These are phyloP conservation scores for Xylota segnis DNA, from an alignment of 2,888 invertebrate genomes.

Conservation along the genomic window DNA sequence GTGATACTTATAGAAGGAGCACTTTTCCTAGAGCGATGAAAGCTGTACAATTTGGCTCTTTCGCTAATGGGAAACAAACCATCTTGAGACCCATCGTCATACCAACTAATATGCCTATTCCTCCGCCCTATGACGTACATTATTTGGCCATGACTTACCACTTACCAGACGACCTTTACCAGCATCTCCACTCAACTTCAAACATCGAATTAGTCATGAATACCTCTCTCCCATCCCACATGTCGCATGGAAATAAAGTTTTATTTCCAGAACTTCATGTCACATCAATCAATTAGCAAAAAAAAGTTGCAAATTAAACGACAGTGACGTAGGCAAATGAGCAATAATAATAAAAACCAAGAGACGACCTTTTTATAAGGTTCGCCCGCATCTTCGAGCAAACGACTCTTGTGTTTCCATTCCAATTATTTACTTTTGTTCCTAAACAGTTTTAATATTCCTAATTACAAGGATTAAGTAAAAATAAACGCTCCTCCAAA, in stretches of 20 bases:
- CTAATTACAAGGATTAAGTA: constrained; percentile 24
- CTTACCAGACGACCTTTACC: background rate
- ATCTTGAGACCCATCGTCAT: too few species aligned
- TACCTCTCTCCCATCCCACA: background rate
- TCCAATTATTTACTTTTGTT: background rate
- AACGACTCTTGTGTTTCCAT: background rate
- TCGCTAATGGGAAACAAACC: too few species aligned
- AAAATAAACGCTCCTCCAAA: constrained; percentile 7
- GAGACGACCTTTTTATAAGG: background rate
- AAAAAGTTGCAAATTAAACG: background rate
- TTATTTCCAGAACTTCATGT: background rate
- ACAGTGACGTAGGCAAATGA: background rate
- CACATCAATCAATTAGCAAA: constrained; percentile 10
- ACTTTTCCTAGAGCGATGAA: too few species aligned
- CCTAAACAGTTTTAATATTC: background rate
- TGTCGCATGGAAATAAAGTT: background rate
- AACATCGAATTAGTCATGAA: background rate
- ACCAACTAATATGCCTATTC: too few species aligned
- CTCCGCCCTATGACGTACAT: too few species aligned
- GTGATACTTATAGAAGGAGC: too few species aligned
- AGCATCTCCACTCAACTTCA: background rate
- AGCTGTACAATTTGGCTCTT: too few species aligned
- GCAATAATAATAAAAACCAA: background rate
- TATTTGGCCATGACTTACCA: background rate
- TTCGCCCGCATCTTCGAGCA: background rate